Evolutionary conservation across 1,140 invertebrate species (phyloP), one percentile per base, ranked within the genome.

Genomic region (Eciton burchellii): DNA sequence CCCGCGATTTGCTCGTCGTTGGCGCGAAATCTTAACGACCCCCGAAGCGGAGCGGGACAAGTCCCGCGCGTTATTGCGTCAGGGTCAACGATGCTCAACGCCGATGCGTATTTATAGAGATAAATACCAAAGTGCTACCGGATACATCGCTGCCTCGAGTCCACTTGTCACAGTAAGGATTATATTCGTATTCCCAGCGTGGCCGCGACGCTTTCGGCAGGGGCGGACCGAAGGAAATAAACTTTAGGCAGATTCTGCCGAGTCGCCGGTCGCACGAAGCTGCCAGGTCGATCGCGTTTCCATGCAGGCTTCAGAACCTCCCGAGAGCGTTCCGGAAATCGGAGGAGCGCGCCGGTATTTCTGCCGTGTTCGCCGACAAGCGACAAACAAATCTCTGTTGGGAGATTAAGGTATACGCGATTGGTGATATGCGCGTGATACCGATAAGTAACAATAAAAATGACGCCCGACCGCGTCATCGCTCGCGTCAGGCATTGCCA

Each of bases 121-220:
- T 43, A 81, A 85, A 85, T 81, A 85, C 77, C 26, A 60, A 62
- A 84, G 83, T 81, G 83, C 66, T 84, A 84, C 74, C 66, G 74
- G 83, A 85, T 84, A 84, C 65, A 79, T 65, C 63, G 66, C 56
- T 77, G 82, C 83, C 66, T 66, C 82, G 43, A 84, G 57, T 54
- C 62, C 63, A 84, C 54, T 85, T 66, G 62, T 60, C 71, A 54
- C 52, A 43, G 49, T 84, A 66, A 76, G 63, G 35, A 84, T 76
- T 59, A 21, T 43, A 21, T 43, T 57, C 72, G 72, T 49, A 49
- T 83, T 76, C 81, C 65, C 65, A 79, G 26, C 66, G 35, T 60
- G 71, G 56, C 74, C 59, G 59, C 24, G 57, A 35, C 59, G 52
- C 82, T 68, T 74, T 57, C 71, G 35, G 56, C 77, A 81, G 68